Evolutionary conservation across 1,140 invertebrate species (phyloP).

Genomic region (Drosophila ananassae): DNA sequence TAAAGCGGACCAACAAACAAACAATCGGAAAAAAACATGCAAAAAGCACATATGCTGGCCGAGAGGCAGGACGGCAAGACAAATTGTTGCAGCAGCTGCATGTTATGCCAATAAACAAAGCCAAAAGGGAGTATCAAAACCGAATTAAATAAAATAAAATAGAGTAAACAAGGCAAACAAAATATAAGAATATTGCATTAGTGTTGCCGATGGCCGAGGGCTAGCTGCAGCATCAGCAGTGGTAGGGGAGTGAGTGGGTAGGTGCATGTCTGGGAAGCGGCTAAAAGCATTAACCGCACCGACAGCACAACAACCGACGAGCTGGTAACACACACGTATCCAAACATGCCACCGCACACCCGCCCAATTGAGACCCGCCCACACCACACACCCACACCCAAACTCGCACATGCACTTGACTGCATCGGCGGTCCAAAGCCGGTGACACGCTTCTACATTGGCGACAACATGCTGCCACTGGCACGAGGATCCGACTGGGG

Average conservation of each 20-base stretch:
- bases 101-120: slow-evolving; percentile 74
- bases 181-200: slow-evolving; percentile 82
- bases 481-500: slow-evolving; percentile 12
- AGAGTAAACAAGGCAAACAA: slow-evolving; percentile 62
- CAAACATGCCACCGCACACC: slow-evolving; percentile 28
- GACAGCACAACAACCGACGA: slow-evolving; percentile 63
- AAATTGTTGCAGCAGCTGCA: slow-evolving; percentile 77
- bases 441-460: slow-evolving; percentile 72
- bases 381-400: slow-evolving; percentile 9
- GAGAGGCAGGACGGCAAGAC: slow-evolving; percentile 58
- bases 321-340: slow-evolving; percentile 55
- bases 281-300: slow-evolving; percentile 77
- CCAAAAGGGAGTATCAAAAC: slow-evolving; percentile 65
- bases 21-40: slow-evolving; percentile 35
- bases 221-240: not conserved
- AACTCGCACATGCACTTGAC: slow-evolving; percentile 62
- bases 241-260: not conserved
- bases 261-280: slow-evolving; percentile 47
- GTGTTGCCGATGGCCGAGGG: slow-evolving; percentile 36
- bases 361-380: not conserved
- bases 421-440: slow-evolving; percentile 63
- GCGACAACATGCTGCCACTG: slow-evolving; percentile 71
- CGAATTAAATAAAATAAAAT: slow-evolving; percentile 74
- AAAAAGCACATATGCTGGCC: slow-evolving; percentile 46
- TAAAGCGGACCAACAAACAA: slow-evolving; percentile 36